These are phyloP conservation scores for Tringa solitaria DNA, from an alignment of 2,113 vertebrate genomes.

Conservation along the genomic window DNA sequence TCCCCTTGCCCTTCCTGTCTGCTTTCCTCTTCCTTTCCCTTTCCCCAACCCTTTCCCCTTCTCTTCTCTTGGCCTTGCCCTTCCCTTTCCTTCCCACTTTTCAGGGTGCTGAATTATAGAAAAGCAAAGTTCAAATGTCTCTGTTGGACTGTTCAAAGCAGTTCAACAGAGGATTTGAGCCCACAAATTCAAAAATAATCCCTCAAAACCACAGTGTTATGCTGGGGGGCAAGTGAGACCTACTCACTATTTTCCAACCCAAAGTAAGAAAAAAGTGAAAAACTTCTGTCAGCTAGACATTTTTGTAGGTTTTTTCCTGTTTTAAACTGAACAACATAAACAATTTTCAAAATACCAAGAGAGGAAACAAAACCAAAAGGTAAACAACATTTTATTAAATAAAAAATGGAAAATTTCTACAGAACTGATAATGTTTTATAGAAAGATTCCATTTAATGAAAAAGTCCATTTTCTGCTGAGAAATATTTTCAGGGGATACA, in stretches of 20 bases:
- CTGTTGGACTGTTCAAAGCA: not conserved
- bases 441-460: not conserved
- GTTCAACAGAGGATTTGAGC: not conserved
- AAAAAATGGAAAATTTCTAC: not conserved
- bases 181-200: not conserved
- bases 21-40: not conserved
- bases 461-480: not conserved
- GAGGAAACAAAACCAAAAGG: not conserved
- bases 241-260: not conserved
- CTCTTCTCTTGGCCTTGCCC: not conserved
- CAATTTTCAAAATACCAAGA: not conserved
- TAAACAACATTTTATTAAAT: not conserved
- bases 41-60: not conserved
- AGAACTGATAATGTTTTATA: not conserved
- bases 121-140: not conserved
- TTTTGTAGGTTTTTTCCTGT: not conserved
- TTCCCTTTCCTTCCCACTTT: not conserved
- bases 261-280: not conserved
- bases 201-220: not conserved
- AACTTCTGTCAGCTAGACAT: not conserved
- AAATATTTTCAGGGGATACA: not conserved
- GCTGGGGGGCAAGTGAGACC: not conserved
- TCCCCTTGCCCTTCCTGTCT: not conserved
- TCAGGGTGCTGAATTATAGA: not conserved
- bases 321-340: not conserved